Conservation (phyloP, 2,888 invertebrate species). For the Lithophane semibrunnea region DNA sequence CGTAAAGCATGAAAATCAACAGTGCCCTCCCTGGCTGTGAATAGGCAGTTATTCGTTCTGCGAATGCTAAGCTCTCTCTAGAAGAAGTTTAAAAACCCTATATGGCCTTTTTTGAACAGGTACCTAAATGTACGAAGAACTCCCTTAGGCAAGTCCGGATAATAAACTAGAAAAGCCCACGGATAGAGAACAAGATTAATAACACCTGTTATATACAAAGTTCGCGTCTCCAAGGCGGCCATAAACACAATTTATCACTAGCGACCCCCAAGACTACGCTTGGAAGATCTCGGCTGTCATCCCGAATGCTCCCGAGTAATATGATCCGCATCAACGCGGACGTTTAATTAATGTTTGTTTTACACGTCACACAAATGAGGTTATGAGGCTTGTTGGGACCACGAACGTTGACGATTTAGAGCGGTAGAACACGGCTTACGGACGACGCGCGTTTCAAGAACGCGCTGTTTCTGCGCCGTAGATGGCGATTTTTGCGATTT, state of each 20-base stretch:
- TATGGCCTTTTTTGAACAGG: not conserved
- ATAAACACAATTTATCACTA: slow-evolving; percentile 45
- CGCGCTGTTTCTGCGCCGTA: too few species aligned
- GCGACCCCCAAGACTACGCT: slow-evolving; percentile 8
- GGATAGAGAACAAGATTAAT: slow-evolving; percentile 43
- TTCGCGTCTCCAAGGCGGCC: slow-evolving; percentile 25
- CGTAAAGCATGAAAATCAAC: too few species aligned
- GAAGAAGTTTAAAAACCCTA: not conserved
- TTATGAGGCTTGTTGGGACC: slow-evolving; percentile 22
- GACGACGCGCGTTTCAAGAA: too few species aligned
- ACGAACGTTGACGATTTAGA: not conserved
- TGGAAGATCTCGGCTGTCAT: slow-evolving; percentile 43
- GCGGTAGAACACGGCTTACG: too few species aligned
- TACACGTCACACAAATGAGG: slow-evolving; percentile 15
- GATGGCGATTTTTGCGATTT: too few species aligned
- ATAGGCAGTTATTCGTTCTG: too few species aligned
- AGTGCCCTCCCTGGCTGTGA: not conserved
- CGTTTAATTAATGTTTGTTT: slow-evolving; percentile 23
- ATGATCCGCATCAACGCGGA: slow-evolving; percentile 31
- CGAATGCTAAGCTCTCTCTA: not conserved
- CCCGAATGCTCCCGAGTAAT: slow-evolving; percentile 24
- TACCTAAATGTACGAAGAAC: not conserved
- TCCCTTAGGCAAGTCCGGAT: not conserved
- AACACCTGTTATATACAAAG: slow-evolving; percentile 50
- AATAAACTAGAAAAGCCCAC: slow-evolving; percentile 6